Base-by-base conservation (phyloP, 64 coral and sea anemone species). In the Porites australiensis region DNA sequence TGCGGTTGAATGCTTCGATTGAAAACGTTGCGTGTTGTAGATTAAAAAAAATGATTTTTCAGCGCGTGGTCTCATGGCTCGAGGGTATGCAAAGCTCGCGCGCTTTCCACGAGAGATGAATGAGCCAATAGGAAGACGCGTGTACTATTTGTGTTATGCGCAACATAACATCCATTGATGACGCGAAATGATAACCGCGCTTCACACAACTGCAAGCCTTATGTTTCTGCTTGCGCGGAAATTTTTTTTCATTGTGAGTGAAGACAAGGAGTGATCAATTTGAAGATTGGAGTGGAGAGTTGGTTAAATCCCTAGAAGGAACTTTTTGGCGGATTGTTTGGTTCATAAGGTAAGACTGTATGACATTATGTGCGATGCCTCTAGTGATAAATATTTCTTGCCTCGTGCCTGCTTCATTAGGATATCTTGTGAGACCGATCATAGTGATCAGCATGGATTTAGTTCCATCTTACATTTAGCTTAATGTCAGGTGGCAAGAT, bases 401-500 rank as follows among this genome's bases (percentile, higher is more conserved):
- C 50, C 73, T 76, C 37, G 37, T 13, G 58, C 79, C 79, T 82
- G 79, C 9, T 82, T 64, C 79, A 82, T 82, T 82, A 82, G 79
- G 79, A 82, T 64, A 37, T 64, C 3, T 49, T 82, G 79, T n/a
- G 43, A 64, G 79, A 82, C 79, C 23, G 79, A 82, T 82, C 79
- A 15, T 44, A 48, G 4, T n/a, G 79, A 82, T 82, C 79, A 45
- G 10, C 15, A 82, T 82, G 58, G 79, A 82, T 82, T 82, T 37
- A 64, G 60, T 82, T 82, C 79, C 58, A 82, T 82, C 79, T 64
- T 64, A 44, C 79, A 82, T 23, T 82, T 82, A 48, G 37, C 79
- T 60, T 82, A 82, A 82, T 82, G 79, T 44, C 79, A 64, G 79
- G 79, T 19, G n/a, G 19, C 4, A 8, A n/a, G 14, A 27, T 37